Conservation (phyloP, 2,797 vertebrate genomes). For the Melanotaenia boesemani region DNA sequence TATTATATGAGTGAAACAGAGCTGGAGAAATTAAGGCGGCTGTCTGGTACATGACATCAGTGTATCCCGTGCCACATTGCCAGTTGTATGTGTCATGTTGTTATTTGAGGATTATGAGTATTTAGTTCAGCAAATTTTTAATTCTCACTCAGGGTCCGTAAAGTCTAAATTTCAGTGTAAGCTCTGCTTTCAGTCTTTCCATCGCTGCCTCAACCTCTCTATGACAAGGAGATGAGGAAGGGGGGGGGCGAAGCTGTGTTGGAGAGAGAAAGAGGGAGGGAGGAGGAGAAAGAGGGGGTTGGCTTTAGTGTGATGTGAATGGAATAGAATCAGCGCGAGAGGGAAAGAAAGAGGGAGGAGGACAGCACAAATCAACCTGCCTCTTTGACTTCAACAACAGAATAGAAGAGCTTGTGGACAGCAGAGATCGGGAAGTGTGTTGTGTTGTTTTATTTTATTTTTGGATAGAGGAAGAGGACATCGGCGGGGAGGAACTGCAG, state of each 20-base stretch:
- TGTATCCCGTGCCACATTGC: conserved; percentile 12
- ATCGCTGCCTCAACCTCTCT: conserved; percentile 61
- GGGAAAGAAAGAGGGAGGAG: conserved; percentile 70
- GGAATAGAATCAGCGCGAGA: conserved; percentile 80
- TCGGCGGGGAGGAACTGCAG: conserved; percentile 66
- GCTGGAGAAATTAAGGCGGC: conserved; percentile 13
- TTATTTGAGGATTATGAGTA: background rate
- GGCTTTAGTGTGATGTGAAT: conserved; percentile 85
- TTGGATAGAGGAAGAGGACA: conserved; percentile 70
- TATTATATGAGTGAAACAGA: conserved; percentile 39
- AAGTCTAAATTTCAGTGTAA: conserved; percentile 38
- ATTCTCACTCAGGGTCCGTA: conserved; percentile 2
- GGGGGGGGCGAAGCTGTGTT: conserved; percentile 47
- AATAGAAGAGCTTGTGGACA: conserved; percentile 64
- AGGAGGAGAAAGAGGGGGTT: conserved; percentile 75
- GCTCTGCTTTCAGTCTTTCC: conserved; percentile 41
- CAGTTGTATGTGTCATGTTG: background rate
- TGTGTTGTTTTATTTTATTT: conserved; percentile 58
- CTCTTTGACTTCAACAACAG: conserved; percentile 77
- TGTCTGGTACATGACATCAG: conserved; percentile 40
- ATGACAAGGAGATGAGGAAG: conserved; percentile 68
- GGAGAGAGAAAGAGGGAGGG: conserved; percentile 46
- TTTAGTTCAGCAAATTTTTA: conserved; percentile 29
- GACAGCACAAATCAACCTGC: conserved; percentile 84
- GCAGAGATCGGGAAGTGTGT: conserved; percentile 65